A percentile compares a stretch with the other conserved stretches of the same genome.
phyloP scores from a whole-genome alignment of 1,140 invertebrate genomes.

The Drosophila auraria region DNA sequence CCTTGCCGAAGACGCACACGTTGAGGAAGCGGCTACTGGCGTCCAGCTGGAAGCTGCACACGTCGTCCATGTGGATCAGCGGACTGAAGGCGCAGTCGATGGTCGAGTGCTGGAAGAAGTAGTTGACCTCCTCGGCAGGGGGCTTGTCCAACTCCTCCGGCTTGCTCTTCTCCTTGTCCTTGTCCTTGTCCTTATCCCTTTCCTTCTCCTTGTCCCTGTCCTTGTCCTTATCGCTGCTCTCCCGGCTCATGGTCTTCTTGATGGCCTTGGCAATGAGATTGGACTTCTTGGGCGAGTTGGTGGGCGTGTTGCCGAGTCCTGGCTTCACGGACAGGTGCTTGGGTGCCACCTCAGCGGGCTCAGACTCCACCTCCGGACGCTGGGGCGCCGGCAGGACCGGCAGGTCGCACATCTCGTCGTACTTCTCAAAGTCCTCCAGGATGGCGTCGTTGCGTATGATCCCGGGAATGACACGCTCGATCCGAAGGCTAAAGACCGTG shows the following conservation, averaged over 20 bases:
- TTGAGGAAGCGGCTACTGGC: constrained; percentile 92
- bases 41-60: constrained; percentile 90
- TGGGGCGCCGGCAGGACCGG: background rate
- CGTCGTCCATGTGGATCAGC: constrained; percentile 89
- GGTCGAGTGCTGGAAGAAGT: constrained; percentile 82
- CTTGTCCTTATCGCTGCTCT: constrained; percentile 45
- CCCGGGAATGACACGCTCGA: constrained; percentile 86
- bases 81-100: constrained; percentile 87
- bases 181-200: constrained; percentile 35
- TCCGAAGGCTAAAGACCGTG: constrained; percentile 86
- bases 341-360: background rate
- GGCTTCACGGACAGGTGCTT: constrained; percentile 50
- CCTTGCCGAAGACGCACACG: constrained; percentile 91
- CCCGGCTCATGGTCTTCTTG: constrained; percentile 75
- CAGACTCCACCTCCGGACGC: background rate
- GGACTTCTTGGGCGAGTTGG: constrained; percentile 80
- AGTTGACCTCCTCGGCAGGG: constrained; percentile 58
- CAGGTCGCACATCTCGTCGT: constrained; percentile 76
- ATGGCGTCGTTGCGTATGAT: constrained; percentile 84
- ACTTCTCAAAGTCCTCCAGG: constrained; percentile 76
- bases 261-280: constrained; percentile 79
- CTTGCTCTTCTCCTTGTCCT: constrained; percentile 28
- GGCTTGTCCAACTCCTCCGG: constrained; percentile 8
- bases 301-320: constrained; percentile 63
- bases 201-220: constrained; percentile 38